These are phyloP conservation scores for Charina bottae DNA, from an alignment of 2,113 vertebrate genomes.

Conservation along the genomic window DNA sequence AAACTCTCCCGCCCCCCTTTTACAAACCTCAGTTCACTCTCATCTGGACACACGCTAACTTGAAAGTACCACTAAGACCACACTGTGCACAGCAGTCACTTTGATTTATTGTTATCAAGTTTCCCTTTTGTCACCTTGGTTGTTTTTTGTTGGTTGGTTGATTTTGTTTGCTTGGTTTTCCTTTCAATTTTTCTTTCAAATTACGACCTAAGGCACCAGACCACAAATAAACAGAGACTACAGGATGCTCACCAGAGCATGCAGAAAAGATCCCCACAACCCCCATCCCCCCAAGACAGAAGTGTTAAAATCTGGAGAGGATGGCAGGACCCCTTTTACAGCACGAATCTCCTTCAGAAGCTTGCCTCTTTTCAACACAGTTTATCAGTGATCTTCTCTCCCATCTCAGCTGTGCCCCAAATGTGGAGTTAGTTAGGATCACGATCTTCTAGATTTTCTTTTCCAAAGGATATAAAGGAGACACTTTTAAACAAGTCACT, in stretches of 20 bases:
- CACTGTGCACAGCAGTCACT: conserved; percentile 47
- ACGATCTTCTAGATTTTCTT: conserved; percentile 43
- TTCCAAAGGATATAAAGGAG: conserved; percentile 72
- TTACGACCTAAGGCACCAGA: conserved; percentile 54
- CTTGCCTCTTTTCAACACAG: conserved; percentile 25
- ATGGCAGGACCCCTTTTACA: conserved; percentile 8
- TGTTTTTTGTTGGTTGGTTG: neutral
- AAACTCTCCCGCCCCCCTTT: conserved; percentile 13
- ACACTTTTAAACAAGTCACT: conserved; percentile 72
- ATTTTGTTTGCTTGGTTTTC: neutral
- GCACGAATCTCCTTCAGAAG: conserved; percentile 39
- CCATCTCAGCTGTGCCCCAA: conserved; percentile 46
- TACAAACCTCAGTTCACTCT: conserved; percentile 15
- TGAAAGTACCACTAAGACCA: conserved; percentile 57
- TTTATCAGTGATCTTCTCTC: conserved; percentile 46
- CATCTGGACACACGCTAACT: conserved; percentile 32
- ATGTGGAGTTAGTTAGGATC: conserved; percentile 58
- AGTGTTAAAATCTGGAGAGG: neutral
- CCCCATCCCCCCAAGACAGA: neutral
- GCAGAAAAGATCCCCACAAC: neutral
- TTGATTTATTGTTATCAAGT: conserved; percentile 45
- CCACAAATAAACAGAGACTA: conserved; percentile 36
- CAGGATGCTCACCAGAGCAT: neutral
- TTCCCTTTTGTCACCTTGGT: neutral
- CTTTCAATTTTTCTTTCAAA: conserved; percentile 52